Evolutionary conservation across 2,797 vertebrate genomes (phyloP).

Genomic region (Gastrophryne carolinensis): DNA sequence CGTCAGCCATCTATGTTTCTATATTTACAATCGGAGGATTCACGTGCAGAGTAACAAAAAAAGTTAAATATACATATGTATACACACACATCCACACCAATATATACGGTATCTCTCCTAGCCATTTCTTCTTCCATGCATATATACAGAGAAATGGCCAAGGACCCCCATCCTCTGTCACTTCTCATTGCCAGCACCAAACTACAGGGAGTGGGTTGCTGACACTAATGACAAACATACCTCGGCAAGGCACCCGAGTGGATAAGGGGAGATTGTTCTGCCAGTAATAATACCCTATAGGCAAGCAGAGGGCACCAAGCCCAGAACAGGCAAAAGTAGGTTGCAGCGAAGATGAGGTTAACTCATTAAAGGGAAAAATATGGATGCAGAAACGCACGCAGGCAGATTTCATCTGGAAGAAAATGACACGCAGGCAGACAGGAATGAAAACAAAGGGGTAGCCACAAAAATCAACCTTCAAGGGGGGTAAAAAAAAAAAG

Average conservation of each 20-base stretch:
- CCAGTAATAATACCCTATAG: conserved; percentile 54
- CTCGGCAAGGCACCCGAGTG: conserved; percentile 24
- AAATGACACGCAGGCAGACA: conserved; percentile 66
- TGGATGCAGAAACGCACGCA: conserved; percentile 83
- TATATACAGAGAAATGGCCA: no score
- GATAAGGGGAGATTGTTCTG: neutral
- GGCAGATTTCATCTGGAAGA: conserved; percentile 76
- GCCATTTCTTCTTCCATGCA: no score
- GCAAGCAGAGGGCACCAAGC: conserved; percentile 67
- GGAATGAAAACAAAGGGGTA: conserved; percentile 71
- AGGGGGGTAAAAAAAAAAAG: neutral
- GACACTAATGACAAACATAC: conserved; percentile 54
- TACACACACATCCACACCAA: no score
- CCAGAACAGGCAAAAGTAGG: conserved; percentile 55
- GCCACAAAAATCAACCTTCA: no score
- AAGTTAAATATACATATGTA: no score
- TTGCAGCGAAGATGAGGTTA: conserved; percentile 52
- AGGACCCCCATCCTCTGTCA: conserved; percentile 93
- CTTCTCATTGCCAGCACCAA: conserved; percentile 83
- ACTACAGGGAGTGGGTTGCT: conserved; percentile 56
- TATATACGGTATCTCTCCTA: no score
- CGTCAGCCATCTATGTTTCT: no score
- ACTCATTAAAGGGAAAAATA: conserved; percentile 56
- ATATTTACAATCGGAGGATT: no score
- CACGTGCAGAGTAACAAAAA: no score